Percentiles rank a stretch among this genome's conserved stretches.
phyloP scores from a whole-genome alignment of 2,797 vertebrate genomes.

The Xenentodon cancila region DNA sequence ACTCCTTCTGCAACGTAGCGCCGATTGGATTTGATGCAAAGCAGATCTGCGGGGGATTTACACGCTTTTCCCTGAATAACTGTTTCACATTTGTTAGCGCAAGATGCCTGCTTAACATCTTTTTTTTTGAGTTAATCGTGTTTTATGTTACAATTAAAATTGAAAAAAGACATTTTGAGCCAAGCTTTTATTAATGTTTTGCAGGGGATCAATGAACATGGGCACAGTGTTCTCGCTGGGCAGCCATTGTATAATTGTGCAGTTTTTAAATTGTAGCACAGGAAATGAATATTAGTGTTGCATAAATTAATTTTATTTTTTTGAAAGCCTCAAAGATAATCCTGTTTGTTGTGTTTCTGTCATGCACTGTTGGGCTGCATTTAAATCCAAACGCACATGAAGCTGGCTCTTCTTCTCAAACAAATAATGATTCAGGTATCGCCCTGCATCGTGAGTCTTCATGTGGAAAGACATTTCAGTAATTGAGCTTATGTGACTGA shows the following conservation, averaged over 20 bases:
- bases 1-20: neutral
- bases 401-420: conserved; percentile 11
- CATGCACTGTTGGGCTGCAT: conserved; percentile 20
- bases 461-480: conserved; percentile 7
- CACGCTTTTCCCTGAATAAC: neutral
- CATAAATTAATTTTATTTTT: conserved; percentile 54
- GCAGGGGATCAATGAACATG: conserved; percentile 47
- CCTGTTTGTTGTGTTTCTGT: conserved; percentile 36
- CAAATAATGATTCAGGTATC: conserved; percentile 51
- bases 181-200: conserved; percentile 39
- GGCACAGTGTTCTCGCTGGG: conserved; percentile 41
- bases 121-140: conserved; percentile 44
- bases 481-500: conserved; percentile 14
- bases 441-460: conserved; percentile 1
- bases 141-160: conserved; percentile 51
- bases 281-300: conserved; percentile 60
- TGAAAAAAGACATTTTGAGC: conserved; percentile 39
- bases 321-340: conserved; percentile 54
- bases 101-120: conserved; percentile 21
- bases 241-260: conserved; percentile 53
- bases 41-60: neutral
- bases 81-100: neutral
- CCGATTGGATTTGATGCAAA: neutral
- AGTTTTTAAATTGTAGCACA: conserved; percentile 47
- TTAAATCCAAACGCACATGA: conserved; percentile 14